phyloP scores from a whole-genome alignment of 1,140 invertebrate genomes.

The Polyergus mexicanus region DNA sequence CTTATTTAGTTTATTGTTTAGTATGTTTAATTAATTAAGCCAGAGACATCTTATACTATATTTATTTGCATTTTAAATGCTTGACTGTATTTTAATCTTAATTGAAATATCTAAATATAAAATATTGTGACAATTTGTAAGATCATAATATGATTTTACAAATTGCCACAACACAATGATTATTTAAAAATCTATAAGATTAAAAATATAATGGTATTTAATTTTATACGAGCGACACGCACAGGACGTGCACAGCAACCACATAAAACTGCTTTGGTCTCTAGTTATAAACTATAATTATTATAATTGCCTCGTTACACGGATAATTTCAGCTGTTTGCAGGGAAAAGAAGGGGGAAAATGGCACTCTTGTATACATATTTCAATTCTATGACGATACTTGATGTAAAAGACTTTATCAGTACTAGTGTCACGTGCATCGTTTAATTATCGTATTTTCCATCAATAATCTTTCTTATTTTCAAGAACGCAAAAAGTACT shows the following conservation, averaged over 20 bases:
- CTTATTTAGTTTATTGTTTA: too few species aligned
- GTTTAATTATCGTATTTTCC: slow-evolving; percentile 12
- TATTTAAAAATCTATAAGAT: not conserved
- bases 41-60: not conserved
- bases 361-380: not conserved
- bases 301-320: slow-evolving; percentile 8
- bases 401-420: not conserved
- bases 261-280: not conserved
- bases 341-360: not conserved
- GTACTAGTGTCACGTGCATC: too few species aligned
- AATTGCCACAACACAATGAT: not conserved
- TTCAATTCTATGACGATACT: not conserved
- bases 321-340: not conserved
- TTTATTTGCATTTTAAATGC: not conserved
- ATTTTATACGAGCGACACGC: not conserved
- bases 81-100: not conserved
- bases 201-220: slow-evolving; percentile 1
- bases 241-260: not conserved
- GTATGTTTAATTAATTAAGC: too few species aligned
- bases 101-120: not conserved
- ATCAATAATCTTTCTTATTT: slow-evolving; percentile 13
- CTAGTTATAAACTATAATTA: not conserved
- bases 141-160: not conserved
- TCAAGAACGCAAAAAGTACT: not conserved
- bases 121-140: not conserved